Base-by-base conservation (phyloP, 2,888 invertebrate genomes). In the Microplitis manilae region DNA sequence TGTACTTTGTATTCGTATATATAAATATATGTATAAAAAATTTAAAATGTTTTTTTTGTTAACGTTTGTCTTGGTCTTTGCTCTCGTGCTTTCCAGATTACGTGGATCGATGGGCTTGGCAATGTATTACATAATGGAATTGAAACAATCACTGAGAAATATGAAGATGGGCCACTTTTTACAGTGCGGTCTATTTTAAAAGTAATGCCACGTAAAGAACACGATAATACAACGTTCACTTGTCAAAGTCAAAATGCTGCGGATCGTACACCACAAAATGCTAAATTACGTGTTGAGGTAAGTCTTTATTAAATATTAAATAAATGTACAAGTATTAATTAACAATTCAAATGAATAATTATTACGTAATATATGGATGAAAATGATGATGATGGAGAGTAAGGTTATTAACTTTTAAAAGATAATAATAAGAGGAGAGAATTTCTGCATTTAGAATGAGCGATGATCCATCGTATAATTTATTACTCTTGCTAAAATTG, bases 171-270 rank as follows among this genome's bases (percentile, higher is more conserved):
- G 1, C 94, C 97, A 82, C 92, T 96, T 82, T 95, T 94, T 86
- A 96, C 96, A 13, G 96, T 97, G 68, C 95, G 95, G 85, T 96
- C 97, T 9, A 93, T 95, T 65, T 92, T 98, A 73, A 96, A 94
- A 79, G 91, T 98, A 81, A 95, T 95, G 68, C 97, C 98, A 0
- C 93, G 95, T 83, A 95, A 96, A 88, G 94, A 95, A 76, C 97
- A 98, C 88, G 96, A 98, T 90, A 96, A 97, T 86, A 96, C 96
- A 80, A 96, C 95, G 84, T 95, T 97, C 87, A 96, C 96, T 5
- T 98, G 98, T 88, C 96, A 96, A 92, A 97, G 96, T 69, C 96
- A 96, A 89, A 97, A 97, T 88, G 95, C 96, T 0, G 97, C 97
- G 1, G 96, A 97, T 87, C 93, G 96, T 81, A 94, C 96, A 0